Evolutionary conservation across 2,797 vertebrate genomes (phyloP), one percentile per base, ranked within the genome.

Genomic region (Enteromius argenteus): DNA sequence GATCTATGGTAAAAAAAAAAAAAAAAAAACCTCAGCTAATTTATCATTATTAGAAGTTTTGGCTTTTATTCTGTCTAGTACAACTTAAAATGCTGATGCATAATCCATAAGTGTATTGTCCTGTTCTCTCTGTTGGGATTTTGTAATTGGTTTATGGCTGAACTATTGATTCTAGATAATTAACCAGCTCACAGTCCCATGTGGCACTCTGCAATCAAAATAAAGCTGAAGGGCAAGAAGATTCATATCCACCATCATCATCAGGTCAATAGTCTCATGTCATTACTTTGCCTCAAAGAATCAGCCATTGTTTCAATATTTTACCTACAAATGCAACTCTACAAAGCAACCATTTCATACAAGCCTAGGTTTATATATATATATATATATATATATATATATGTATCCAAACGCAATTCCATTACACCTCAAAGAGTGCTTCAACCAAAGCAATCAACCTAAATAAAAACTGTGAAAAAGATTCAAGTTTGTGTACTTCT

Each of bases 111-210:
- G 23, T 44, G 53, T 37, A 60, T 79, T 60, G 64, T 78, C 51
- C 21, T 2, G 53, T 32, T 60, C 13, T 27, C 37, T 35, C 64
- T 58, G 5, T 35, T 60, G 66, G 51, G 67, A 60, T 37, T 72
- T 39, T 79, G 39, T 72, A 72, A 84, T 62, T 84, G 75, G 66
- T 51, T 79, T 84, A 84, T 71, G 66, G 67, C 42, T 72, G 83
- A 84, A 79, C 42, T 62, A 84, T 84, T 78, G 83, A 62, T 84
- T 84, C 1, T 60, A 76, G 66, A 79, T 78, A 84, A 84, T 84
- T 71, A 84, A 69, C 64, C 83, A 69, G 74, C 13, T 19, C 39
- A 5, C 21, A 56, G 37, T 62, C 64, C 67, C 39, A 39, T 62
- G 73, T 58, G 66, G 23, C 21, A 44, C 7, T 71, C 67, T 49